Evolutionary conservation across 2,797 vertebrate genomes (phyloP), one percentile per base, ranked within the genome.

Genomic region (Poliocrania exsul): DNA sequence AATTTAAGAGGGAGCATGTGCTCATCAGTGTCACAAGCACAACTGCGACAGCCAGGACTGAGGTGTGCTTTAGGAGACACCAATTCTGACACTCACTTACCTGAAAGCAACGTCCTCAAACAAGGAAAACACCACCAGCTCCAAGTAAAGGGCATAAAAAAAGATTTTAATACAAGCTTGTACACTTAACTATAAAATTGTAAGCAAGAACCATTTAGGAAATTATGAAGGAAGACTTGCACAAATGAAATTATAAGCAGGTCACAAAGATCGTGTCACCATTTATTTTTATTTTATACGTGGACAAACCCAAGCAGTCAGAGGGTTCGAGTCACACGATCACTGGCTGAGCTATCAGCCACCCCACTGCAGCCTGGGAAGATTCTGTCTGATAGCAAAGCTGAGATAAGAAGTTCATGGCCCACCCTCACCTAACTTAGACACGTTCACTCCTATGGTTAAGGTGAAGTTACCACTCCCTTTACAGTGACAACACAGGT

Each of bases 401-500:
- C 53, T 58, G 35, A 70, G 8, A 9, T 2, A 38, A 77, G 37
- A 21, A 42, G 49, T 26, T 58, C 78, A 54, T 2, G 2, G 64
- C 44, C 47, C 82, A 88, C 42, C 20, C n/a, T 53, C 2, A 42
- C 37, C 46, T n/a, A 26, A 38, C 20, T 33, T 3, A 14, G 6
- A 60, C 26, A 13, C 0, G 2, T 7, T 61, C 25, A 15, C 20
- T 60, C 20, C 69, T 28, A 2, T 5, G 33, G 19, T 11, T 53
- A 84, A 71, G 26, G 26, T 42, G 7, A 5, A 42, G 47, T n/a
- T 85, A 57, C 28, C 4, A 4, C 21, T 51, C 20, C 60, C 51
- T 35, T n/a, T 47, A 10, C 0, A 2, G 42, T 2, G 62, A 67
- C 67, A 51, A 16, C 0, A 0, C 17, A 7, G 18, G 8, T 0